Percentiles rank a stretch among this genome's conserved stretches.
Conservation (phyloP, 2,888 invertebrate species). For the Rhorus exstirpatorius region DNA sequence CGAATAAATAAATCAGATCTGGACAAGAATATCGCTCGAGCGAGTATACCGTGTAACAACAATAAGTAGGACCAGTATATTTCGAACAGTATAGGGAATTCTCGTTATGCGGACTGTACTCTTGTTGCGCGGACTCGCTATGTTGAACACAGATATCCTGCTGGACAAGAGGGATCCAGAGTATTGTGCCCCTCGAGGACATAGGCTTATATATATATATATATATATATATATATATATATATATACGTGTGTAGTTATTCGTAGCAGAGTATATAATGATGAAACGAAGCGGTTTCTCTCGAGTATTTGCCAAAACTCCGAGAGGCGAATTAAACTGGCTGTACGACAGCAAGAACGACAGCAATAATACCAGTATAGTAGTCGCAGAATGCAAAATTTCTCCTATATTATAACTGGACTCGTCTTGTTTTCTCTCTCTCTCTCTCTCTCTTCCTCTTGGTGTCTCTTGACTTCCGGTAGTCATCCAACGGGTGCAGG, state of each 20-base stretch:
- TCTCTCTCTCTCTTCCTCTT: constrained; percentile 20
- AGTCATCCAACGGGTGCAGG: constrained; percentile 43
- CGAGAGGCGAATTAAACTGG: constrained; percentile 60
- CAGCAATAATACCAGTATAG: constrained; percentile 15
- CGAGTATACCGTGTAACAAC: constrained; percentile 4
- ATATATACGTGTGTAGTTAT: constrained; percentile 12
- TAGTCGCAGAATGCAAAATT: constrained; percentile 29
- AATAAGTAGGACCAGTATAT: constrained; percentile 9
- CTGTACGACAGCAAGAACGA: constrained; percentile 32
- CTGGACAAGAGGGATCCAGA: background rate
- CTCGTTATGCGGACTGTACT: background rate
- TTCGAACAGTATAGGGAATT: background rate
- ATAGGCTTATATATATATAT: background rate
- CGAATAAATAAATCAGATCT: constrained; percentile 53
- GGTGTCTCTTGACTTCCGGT: constrained; percentile 65
- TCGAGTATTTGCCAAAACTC: constrained; percentile 66
- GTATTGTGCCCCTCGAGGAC: background rate
- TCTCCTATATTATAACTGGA: constrained; percentile 29
- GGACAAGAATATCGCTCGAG: constrained; percentile 3
- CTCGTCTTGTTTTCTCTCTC: background rate
- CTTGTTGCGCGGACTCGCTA: background rate
- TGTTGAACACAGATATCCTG: background rate
- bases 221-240: constrained; percentile 12
- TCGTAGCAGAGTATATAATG: background rate
- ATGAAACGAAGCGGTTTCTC: constrained; percentile 9